Conservation (phyloP, 2,888 invertebrate genomes). For the Zygogramma bicolorata region DNA sequence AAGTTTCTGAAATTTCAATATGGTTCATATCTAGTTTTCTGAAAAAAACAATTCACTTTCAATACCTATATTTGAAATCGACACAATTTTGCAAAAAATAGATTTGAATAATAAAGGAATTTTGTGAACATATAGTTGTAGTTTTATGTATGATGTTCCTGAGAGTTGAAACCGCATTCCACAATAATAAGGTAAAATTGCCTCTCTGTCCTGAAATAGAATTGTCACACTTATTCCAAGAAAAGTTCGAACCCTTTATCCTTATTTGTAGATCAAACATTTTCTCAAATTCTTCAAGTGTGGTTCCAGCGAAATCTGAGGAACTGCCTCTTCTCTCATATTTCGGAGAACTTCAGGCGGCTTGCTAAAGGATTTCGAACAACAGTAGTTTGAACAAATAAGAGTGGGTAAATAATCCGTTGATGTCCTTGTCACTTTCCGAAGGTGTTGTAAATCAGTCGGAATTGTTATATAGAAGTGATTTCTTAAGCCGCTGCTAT, state of each 20-base stretch:
- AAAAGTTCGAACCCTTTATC: background rate
- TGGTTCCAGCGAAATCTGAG: background rate
- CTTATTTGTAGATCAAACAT: background rate
- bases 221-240: background rate
- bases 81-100: too few species aligned
- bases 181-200: background rate
- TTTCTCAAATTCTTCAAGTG: background rate
- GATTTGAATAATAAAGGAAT: too few species aligned
- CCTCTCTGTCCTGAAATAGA: background rate
- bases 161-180: background rate
- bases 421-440: conserved; percentile 4
- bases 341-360: background rate
- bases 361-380: background rate
- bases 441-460: conserved; percentile 1
- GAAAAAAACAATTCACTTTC: too few species aligned
- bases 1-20: too few species aligned
- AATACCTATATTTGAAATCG: too few species aligned
- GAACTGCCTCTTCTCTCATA: background rate
- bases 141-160: too few species aligned
- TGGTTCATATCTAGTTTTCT: too few species aligned
- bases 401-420: background rate
- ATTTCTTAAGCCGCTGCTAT: background rate
- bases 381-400: conserved; percentile 13
- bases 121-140: too few species aligned
- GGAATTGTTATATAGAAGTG: background rate